Conservation (phyloP, 2,888 invertebrate genomes). For the Rhamnusium bicolor region DNA sequence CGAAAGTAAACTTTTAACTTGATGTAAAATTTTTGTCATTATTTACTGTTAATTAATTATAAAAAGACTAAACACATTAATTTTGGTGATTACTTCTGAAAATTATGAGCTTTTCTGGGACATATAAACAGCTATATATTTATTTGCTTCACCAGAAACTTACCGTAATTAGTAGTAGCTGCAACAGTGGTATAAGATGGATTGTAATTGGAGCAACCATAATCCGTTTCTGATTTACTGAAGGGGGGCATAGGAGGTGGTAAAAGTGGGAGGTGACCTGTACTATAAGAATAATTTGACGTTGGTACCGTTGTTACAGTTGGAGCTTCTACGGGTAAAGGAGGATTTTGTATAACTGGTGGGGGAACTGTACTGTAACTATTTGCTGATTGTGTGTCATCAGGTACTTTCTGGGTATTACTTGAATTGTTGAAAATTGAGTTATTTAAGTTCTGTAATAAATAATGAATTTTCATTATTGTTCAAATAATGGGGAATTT, state of each 20-base stretch:
- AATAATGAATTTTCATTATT: constrained; percentile 11
- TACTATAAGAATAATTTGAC: constrained; percentile 46
- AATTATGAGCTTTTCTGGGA: too few relatives aligned
- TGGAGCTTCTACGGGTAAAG: constrained; percentile 61
- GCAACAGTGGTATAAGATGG: constrained; percentile 36
- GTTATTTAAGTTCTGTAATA: constrained; percentile 57
- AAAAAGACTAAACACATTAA: too few relatives aligned
- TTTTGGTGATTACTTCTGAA: too few relatives aligned
- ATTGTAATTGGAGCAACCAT: constrained; percentile 40
- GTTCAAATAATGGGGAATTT: not conserved
- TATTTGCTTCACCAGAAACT: too few relatives aligned
- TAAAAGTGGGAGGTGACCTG: constrained; percentile 72
- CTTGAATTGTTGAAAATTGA: constrained; percentile 34
- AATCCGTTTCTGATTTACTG: constrained; percentile 56
- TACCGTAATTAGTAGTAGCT: constrained; percentile 48
- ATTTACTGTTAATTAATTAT: too few relatives aligned
- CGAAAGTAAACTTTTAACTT: too few relatives aligned
- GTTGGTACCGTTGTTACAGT: constrained; percentile 42
- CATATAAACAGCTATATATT: too few relatives aligned
- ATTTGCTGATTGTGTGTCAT: constrained; percentile 35
- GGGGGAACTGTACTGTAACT: constrained; percentile 52
- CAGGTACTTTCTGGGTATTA: constrained; percentile 4
- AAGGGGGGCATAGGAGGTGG: constrained; percentile 74
- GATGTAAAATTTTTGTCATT: too few relatives aligned
- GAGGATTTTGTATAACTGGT: constrained; percentile 68